These are phyloP conservation scores for Caerostris darwini DNA, from an alignment of 1,140 invertebrate genomes.

Conservation along the genomic window DNA sequence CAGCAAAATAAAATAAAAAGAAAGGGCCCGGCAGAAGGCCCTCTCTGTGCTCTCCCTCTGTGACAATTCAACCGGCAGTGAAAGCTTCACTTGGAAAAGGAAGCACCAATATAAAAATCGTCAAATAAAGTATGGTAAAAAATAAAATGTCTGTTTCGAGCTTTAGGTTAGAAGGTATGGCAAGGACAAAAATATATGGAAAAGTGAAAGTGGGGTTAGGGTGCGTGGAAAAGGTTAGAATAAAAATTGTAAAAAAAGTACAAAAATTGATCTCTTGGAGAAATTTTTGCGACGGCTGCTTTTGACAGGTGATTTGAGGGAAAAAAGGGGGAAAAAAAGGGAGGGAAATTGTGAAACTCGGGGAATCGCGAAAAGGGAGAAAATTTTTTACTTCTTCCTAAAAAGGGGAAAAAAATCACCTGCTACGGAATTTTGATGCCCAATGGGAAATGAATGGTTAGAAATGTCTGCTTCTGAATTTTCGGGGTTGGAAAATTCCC, in stretches of 20 bases:
- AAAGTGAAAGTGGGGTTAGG: not conserved
- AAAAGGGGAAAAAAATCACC: constrained; percentile 29
- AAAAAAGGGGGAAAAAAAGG: constrained; percentile 26
- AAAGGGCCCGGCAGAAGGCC: too few species aligned
- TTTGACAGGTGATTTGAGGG: constrained; percentile 65
- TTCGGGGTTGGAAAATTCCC: not conserved
- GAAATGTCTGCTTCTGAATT: constrained; percentile 28
- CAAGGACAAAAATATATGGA: not conserved
- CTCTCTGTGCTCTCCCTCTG: too few species aligned
- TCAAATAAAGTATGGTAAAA: not conserved
- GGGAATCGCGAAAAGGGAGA: constrained; percentile 5
- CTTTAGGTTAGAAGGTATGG: not conserved
- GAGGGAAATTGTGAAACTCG: constrained; percentile 53
- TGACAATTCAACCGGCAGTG: too few species aligned
- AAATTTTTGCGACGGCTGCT: constrained; percentile 65
- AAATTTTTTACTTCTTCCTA: constrained; percentile 7
- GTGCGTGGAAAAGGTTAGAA: not conserved
- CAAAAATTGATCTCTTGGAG: constrained; percentile 44
- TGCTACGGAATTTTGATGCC: constrained; percentile 11
- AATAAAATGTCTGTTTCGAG: not conserved
- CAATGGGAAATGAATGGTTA: constrained; percentile 55
- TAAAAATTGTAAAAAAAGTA: not conserved
- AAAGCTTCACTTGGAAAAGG: not conserved
- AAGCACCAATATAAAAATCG: not conserved
- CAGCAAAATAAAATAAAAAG: constrained; percentile 27